Evolutionary conservation across 2,888 invertebrate genomes (phyloP).

Genomic region (Apotomis betuletana): DNA sequence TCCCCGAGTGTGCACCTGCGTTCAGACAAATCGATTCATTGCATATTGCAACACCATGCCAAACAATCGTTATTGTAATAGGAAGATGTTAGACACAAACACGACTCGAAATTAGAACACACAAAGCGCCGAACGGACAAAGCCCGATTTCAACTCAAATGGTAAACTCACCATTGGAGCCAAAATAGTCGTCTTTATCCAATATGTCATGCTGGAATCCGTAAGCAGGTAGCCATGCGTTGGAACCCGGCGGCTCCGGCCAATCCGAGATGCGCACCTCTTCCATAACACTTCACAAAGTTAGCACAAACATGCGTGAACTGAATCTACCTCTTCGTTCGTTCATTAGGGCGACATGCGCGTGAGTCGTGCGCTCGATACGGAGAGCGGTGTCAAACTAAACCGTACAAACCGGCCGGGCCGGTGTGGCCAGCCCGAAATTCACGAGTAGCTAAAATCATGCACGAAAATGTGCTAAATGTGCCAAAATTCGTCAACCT

Average conservation of each 20-base stretch:
- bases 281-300: slow-evolving; percentile 82
- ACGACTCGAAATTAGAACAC: slow-evolving; percentile 31
- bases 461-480: too few relatives aligned
- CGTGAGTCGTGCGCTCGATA: slow-evolving; percentile 65
- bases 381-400: slow-evolving; percentile 73
- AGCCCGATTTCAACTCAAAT: slow-evolving; percentile 50
- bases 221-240: slow-evolving; percentile 91
- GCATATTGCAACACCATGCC: slow-evolving; percentile 49
- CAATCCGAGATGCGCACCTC: slow-evolving; percentile 87
- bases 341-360: slow-evolving; percentile 78
- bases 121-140: slow-evolving; percentile 30
- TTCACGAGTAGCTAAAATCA: too few relatives aligned
- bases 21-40: slow-evolving; percentile 24
- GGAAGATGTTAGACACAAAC: slow-evolving; percentile 10
- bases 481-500: too few relatives aligned
- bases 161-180: slow-evolving; percentile 84
- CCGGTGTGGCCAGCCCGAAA: slow-evolving; percentile 29
- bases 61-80: slow-evolving; percentile 30
- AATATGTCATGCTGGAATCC: slow-evolving; percentile 88
- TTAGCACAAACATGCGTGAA: slow-evolving; percentile 73
- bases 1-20: slow-evolving; percentile 13
- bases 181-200: slow-evolving; percentile 86
- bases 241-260: slow-evolving; percentile 87
- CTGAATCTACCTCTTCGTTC: slow-evolving; percentile 76
- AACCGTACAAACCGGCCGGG: slow-evolving; percentile 37